phyloP scores from a whole-genome alignment of 1,140 invertebrate genomes.

The honey bee (Apis mellifera) region DNA sequence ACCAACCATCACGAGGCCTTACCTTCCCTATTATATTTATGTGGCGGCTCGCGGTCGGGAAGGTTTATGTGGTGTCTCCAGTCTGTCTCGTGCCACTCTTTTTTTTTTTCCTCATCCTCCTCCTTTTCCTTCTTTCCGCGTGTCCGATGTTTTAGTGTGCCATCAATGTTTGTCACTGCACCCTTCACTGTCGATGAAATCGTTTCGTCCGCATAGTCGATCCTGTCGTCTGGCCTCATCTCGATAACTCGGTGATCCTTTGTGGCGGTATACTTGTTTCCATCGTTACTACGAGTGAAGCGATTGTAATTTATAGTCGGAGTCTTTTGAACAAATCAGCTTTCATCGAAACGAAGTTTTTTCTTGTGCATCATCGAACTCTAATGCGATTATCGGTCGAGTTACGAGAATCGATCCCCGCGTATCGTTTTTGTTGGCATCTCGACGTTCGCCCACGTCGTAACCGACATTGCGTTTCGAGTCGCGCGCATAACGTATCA shows the following conservation, averaged over 20 bases:
- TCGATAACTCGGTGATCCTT: neutral
- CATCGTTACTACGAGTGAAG: neutral
- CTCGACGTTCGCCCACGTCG: neutral
- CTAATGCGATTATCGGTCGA: slow-evolving; percentile 9
- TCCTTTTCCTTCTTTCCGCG: slow-evolving; percentile 22
- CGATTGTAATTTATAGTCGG: neutral
- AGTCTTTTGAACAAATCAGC: neutral
- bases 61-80: slow-evolving; percentile 75
- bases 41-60: slow-evolving; percentile 77
- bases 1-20: slow-evolving; percentile 79
- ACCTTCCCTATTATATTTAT: slow-evolving; percentile 80
- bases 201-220: neutral
- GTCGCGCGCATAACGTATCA: neutral
- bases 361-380: no score
- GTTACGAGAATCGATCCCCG: neutral
- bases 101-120: slow-evolving; percentile 33
- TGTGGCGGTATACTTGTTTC: neutral
- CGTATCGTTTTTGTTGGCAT: neutral
- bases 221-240: neutral
- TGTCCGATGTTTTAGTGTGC: slow-evolving; percentile 16
- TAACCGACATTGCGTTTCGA: neutral
- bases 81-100: slow-evolving; percentile 59
- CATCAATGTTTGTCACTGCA: slow-evolving; percentile 21
- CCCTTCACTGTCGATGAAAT: slow-evolving; percentile 20
- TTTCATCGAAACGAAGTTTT: no score